Evolutionary conservation across 2,113 vertebrate genomes (phyloP).

Genomic region (Actinemys pallida): DNA sequence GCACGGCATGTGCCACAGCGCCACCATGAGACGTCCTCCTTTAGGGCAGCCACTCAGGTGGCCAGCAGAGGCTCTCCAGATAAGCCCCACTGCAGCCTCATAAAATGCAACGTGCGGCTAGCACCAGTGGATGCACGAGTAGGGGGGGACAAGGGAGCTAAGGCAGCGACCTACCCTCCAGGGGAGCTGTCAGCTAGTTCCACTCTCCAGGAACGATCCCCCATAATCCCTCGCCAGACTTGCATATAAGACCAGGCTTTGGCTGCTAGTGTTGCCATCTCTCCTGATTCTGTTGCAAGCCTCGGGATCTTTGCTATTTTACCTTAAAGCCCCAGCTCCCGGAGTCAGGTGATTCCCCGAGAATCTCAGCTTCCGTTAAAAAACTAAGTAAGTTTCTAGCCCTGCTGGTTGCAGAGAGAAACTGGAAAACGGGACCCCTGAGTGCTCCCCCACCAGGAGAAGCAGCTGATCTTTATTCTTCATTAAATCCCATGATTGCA

Average conservation of each 20-base stretch:
- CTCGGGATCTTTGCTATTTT: too few species aligned
- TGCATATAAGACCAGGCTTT: background rate
- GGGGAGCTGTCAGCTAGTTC: too few species aligned
- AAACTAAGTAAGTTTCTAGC: background rate
- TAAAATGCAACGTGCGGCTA: too few species aligned
- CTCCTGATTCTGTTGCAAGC: too few species aligned
- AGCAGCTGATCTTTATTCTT: background rate
- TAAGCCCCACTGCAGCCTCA: background rate
- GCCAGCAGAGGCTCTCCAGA: too few species aligned
- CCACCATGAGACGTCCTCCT: too few species aligned
- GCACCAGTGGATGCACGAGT: too few species aligned
- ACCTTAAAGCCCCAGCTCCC: background rate
- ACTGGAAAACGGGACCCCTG: background rate
- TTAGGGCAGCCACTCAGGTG: background rate
- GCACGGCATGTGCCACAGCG: too few species aligned
- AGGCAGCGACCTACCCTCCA: too few species aligned
- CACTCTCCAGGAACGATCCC: too few species aligned
- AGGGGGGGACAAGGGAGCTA: too few species aligned
- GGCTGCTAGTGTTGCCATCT: background rate
- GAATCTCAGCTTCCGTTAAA: background rate
- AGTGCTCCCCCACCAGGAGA: background rate
- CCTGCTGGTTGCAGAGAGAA: background rate
- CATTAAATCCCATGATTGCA: background rate
- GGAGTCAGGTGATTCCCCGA: background rate
- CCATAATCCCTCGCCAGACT: too few species aligned